These are phyloP conservation scores for Rhynchonycteris naso DNA, from an alignment of 2,797 vertebrate species.

Conservation along the genomic window DNA sequence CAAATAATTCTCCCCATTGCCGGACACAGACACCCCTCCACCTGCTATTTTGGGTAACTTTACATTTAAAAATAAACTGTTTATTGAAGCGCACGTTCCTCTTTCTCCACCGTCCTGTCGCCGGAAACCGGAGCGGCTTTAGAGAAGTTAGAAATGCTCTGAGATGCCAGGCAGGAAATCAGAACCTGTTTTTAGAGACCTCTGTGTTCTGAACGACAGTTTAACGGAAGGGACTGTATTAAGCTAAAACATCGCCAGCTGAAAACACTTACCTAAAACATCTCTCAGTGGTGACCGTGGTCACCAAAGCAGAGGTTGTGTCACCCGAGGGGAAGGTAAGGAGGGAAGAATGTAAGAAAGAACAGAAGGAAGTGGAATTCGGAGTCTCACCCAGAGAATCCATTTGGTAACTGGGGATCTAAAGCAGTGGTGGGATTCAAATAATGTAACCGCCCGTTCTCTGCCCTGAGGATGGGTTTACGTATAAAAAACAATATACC, in stretches of 20 bases:
- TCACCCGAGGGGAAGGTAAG: background rate
- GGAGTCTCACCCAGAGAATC: background rate
- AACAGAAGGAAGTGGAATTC: background rate
- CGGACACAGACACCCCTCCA: background rate
- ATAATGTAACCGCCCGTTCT: no score
- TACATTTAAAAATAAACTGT: background rate
- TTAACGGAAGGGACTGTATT: background rate
- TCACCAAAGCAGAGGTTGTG: no score
- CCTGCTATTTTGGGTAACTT: background rate
- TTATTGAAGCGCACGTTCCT: background rate
- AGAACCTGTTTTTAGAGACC: background rate
- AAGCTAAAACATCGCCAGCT: background rate
- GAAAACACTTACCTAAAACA: background rate
- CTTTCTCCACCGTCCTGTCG: background rate
- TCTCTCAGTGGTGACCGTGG: background rate
- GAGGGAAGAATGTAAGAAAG: background rate
- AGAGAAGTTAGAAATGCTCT: background rate
- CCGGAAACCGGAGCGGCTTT: background rate
- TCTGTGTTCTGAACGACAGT: background rate
- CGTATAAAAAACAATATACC: no score
- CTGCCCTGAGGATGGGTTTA: no score
- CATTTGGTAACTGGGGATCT: background rate
- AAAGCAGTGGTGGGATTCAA: background rate
- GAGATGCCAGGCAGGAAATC: background rate
- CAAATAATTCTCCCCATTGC: background rate